These are phyloP conservation scores for Pterostichus madidus DNA, from an alignment of 2,888 invertebrate genomes.

Conservation along the genomic window DNA sequence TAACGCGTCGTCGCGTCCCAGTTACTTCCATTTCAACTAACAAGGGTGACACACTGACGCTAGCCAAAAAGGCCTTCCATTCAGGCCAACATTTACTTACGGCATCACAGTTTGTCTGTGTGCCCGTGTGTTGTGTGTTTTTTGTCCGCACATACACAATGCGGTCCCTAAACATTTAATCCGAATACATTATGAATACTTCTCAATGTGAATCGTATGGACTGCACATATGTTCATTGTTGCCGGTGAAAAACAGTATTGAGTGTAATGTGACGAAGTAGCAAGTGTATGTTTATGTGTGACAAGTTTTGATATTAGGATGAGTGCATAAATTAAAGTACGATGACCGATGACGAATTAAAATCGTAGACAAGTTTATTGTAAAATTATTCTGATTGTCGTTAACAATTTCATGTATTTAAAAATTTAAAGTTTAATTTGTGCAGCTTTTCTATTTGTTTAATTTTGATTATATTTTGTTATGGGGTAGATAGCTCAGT, in stretches of 20 bases:
- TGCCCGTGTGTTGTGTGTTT: constrained; percentile 44
- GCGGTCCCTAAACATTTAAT: constrained; percentile 73
- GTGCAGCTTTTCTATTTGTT: no score
- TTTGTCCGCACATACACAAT: constrained; percentile 62
- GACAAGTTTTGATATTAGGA: constrained; percentile 23
- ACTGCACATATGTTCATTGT: constrained; percentile 78
- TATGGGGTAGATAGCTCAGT: no score
- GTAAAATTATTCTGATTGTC: no score
- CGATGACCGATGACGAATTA: constrained; percentile 21
- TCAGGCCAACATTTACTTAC: constrained; percentile 8
- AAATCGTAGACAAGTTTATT: not conserved
- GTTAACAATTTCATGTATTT: no score
- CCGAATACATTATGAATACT: constrained; percentile 74
- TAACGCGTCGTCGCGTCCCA: not conserved
- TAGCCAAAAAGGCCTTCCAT: constrained; percentile 8
- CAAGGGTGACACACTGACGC: constrained; percentile 15
- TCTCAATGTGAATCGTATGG: constrained; percentile 78
- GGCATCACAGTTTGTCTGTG: constrained; percentile 12
- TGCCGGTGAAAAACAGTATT: constrained; percentile 73
- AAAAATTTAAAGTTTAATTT: no score
- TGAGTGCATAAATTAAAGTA: not conserved
- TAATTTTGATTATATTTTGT: no score
- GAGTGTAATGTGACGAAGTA: constrained; percentile 67
- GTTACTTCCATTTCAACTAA: constrained; percentile 7
- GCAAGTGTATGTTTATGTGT: constrained; percentile 40